Evolutionary conservation across 2,888 invertebrate genomes (phyloP).

Genomic region (Trisateles emortualis): DNA sequence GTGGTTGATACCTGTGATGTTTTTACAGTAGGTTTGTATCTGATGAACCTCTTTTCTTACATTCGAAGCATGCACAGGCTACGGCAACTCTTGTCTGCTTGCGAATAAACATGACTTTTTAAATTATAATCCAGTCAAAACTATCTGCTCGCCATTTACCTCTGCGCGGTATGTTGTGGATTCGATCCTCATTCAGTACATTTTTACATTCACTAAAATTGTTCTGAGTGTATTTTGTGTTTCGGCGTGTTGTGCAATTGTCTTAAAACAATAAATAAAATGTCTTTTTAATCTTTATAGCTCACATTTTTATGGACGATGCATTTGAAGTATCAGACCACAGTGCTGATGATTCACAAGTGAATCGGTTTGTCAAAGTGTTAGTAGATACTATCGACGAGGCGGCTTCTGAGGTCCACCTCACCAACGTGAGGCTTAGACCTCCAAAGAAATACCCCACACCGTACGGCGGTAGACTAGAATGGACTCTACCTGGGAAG

Average conservation of each 20-base stretch:
- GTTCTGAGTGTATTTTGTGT: neutral
- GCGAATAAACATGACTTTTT: too few species aligned
- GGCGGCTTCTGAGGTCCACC: conserved; percentile 91
- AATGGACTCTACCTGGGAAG: conserved; percentile 94
- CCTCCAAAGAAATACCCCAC: conserved; percentile 92
- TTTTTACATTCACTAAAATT: too few species aligned
- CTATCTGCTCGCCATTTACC: too few species aligned
- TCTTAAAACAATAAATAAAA: neutral
- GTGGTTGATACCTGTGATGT: too few species aligned
- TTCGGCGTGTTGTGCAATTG: neutral
- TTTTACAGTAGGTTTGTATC: too few species aligned
- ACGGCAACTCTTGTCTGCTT: too few species aligned
- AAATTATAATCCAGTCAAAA: too few species aligned
- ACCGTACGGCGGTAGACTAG: conserved; percentile 94
- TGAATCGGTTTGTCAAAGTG: conserved; percentile 93
- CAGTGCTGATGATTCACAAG: conserved; percentile 90
- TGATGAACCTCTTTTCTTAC: too few species aligned
- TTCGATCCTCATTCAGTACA: too few species aligned
- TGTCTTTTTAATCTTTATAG: conserved; percentile 66
- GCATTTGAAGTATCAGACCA: conserved; percentile 90
- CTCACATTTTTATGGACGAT: conserved; percentile 95
- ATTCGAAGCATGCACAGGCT: too few species aligned
- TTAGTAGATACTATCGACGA: conserved; percentile 91
- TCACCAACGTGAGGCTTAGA: conserved; percentile 87
- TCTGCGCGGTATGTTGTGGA: too few species aligned